Base-by-base conservation (phyloP, 2,113 vertebrate species). In the Callocephalon fimbriatum region DNA sequence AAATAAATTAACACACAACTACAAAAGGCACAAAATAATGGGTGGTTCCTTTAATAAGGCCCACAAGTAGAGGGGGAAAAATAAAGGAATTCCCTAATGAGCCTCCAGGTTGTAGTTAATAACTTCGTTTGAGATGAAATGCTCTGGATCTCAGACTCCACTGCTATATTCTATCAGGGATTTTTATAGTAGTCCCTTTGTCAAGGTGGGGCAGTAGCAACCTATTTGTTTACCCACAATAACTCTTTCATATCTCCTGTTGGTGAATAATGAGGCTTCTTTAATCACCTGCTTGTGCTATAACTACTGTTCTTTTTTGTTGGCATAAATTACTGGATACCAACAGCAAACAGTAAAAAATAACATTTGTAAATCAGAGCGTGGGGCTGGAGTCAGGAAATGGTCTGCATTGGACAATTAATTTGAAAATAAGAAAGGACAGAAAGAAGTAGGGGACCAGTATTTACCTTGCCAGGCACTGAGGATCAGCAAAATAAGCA, bases 271-370 rank as follows among this genome's bases (percentile, higher is more conserved):
- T 80, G 80, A 91, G 93, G 31, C 37, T 94, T 87, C 78, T 90
- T 58, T 96, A 95, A 95, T 95, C 95, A 97, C 35, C 81, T 95
- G 56, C 65, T 95, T 91, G 67, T 88, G 38, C 53, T 94, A 7
- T 45, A 94, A 72, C 48, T 89, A 40, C 76, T 70, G 29, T 38
- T 92, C 37, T 79, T 88, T 91, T 73, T 58, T 45, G 51, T 65
- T 84, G 40, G 7, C 16, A 82, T 63, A 78, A 87, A 90, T 90
- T 86, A 54, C 65, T 70, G 37, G 51, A 42, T 89, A 85, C 53
- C 37, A 45, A 16, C 3, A 16, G 22, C 81, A 94, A 63, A 86
- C 3, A 8, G 23, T 42, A 68, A 81, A 88, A 90, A 54, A 70
- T 23, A 47, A 14, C 15, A 31, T 45, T 38, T 59, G 3, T 42